Evolutionary conservation across 2,888 invertebrate genomes (phyloP).

Genomic region (Nephrotoma appendiculata): DNA sequence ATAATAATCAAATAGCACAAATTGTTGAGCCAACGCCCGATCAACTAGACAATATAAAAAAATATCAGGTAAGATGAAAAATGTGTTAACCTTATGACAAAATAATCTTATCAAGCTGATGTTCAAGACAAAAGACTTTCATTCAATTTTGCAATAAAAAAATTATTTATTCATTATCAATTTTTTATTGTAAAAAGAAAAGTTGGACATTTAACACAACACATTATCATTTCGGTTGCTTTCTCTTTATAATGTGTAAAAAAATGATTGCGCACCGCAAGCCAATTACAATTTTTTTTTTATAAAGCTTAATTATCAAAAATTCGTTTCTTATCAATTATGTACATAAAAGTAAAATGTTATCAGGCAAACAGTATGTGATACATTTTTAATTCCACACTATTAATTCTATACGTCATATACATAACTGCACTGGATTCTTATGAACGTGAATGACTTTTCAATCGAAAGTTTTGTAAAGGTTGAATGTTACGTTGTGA

Average conservation of each 20-base stretch:
- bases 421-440: not conserved
- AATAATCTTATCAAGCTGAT: not conserved
- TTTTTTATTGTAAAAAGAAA: not conserved
- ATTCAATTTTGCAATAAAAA: not conserved
- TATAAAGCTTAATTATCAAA: not conserved
- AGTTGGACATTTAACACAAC: not conserved
- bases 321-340: not conserved
- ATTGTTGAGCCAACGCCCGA: slow-evolving; percentile 59
- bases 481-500: not conserved
- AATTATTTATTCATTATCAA: not conserved
- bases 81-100: not conserved
- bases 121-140: not conserved
- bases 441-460: not conserved
- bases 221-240: not conserved
- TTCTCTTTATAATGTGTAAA: not conserved
- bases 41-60: slow-evolving; percentile 80
- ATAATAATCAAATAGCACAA: slow-evolving; percentile 31
- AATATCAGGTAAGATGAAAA: slow-evolving; percentile 64
- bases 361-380: not conserved
- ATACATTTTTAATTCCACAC: not conserved
- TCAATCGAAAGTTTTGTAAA: not conserved
- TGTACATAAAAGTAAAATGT: not conserved
- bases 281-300: not conserved
- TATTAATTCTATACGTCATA: not conserved
- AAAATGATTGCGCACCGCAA: not conserved